Base-by-base conservation (phyloP, 2,888 invertebrate species). In the Pollenia amentaria region DNA sequence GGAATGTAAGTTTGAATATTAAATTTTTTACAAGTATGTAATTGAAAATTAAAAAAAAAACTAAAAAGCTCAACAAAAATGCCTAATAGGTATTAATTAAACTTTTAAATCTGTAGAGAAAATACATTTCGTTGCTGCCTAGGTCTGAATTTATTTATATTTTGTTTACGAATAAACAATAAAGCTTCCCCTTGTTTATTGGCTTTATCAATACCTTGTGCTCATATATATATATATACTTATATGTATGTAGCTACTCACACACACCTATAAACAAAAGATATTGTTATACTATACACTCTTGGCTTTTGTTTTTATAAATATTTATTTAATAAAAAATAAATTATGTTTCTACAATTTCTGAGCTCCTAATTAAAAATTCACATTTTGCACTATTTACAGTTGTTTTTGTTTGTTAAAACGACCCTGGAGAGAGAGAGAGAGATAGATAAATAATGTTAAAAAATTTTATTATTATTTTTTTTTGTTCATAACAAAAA, bases 361-460 rank as follows among this genome's bases (percentile, higher is more conserved):
- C 89, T 93, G 93, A 0, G 88, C 79, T 67, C 93, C 92, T 91
- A 87, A 55, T 90, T 77, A 81, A 89, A 92, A 91, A 91, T 92
- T 92, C 92, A 92, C 92, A 92, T 90, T 91, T 90, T 90, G 90
- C 90, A 91, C 91, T 90, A 90, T 90, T 90, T 90, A 90, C 90
- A 89, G 88, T 11, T 87, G 86, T 87, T 87, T 87, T 87, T 87
- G 86, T 87, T 87, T 87, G 77, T 87, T 80, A 76, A 64, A 80
- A 75, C 79, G 82, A 64, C 78, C 78, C 85, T 73, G 85, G 77
- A 46, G 55, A 40, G 75, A n/a, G 4, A 29, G 57, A 0, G 9
- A 72, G 53, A 10, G 18, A 48, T 3, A 38, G n/a, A 42, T n/a
- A n/a, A n/a, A n/a, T n/a, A n/a, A n/a, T n/a, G 21, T 64, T 11